phyloP scores from a whole-genome alignment of 2,888 invertebrate genomes.

The Dorcus parallelipipedus region DNA sequence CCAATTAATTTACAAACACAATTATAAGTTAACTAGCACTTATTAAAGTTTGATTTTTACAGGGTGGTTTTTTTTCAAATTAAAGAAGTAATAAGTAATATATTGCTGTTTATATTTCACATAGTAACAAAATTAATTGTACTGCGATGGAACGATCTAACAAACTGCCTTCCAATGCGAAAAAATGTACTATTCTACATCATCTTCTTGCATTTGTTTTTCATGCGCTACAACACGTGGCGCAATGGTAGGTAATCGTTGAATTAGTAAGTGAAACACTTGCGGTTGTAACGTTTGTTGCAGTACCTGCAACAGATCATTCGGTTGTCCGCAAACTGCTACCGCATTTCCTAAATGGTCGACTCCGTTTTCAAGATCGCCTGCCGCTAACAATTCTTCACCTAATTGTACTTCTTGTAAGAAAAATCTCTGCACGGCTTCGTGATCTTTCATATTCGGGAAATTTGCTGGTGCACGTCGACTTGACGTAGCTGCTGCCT shows the following conservation, averaged over 20 bases:
- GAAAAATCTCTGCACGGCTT: conserved; percentile 83
- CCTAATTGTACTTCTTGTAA: conserved; percentile 83
- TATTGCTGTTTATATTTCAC: conserved; percentile 19
- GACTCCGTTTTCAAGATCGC: conserved; percentile 85
- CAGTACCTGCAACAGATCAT: conserved; percentile 78
- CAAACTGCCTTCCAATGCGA: conserved; percentile 15
- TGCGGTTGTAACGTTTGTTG: conserved; percentile 95
- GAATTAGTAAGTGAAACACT: conserved; percentile 85
- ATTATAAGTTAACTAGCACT: too few species aligned
- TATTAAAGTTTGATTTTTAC: too few species aligned
- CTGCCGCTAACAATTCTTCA: conserved; percentile 84
- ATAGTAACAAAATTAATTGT: conserved; percentile 26
- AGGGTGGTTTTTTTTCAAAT: too few species aligned
- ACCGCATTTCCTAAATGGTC: conserved; percentile 97
- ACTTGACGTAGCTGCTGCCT: conserved; percentile 45
- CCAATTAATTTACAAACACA: too few species aligned
- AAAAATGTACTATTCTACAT: conserved; percentile 40
- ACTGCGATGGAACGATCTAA: conserved; percentile 27
- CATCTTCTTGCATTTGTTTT: conserved; percentile 45
- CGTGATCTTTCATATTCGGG: conserved; percentile 88
- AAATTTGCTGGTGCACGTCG: conserved; percentile 55
- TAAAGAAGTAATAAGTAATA: conserved; percentile 6
- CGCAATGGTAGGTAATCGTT: conserved; percentile 70
- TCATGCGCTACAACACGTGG: conserved; percentile 43
- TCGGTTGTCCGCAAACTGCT: conserved; percentile 94